Percentiles rank a stretch among this genome's conserved stretches.
phyloP scores from a whole-genome alignment of 2,113 vertebrate species.

The Gallinago media region DNA sequence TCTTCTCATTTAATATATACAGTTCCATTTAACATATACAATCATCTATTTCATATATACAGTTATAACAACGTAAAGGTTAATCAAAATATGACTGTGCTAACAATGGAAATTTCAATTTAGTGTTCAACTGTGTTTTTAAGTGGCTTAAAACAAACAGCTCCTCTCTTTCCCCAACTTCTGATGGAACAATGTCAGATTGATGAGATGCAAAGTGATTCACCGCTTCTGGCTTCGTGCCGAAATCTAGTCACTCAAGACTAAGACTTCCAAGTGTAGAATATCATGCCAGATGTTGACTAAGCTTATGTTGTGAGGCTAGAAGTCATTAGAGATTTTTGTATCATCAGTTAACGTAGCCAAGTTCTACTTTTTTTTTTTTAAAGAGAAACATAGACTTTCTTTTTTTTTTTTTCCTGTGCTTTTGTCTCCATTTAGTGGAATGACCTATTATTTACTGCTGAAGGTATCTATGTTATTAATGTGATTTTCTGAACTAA shows the following conservation, averaged over 20 bases:
- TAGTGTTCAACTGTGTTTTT: not conserved
- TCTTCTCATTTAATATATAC: not conserved
- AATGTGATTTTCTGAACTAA: not conserved
- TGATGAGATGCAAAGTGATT: conserved; percentile 14
- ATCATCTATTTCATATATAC: not conserved
- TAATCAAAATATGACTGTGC: not conserved
- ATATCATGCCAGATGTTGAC: conserved; percentile 58
- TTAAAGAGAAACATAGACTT: not conserved
- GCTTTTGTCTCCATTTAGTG: not conserved
- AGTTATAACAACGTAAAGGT: not conserved
- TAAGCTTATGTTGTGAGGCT: conserved; percentile 45
- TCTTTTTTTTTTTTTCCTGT: not conserved
- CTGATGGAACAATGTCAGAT: not conserved
- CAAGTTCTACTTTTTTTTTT: not conserved
- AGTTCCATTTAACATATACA: not conserved
- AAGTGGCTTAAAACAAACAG: not conserved
- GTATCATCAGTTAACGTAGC: not conserved
- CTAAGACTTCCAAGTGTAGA: conserved; percentile 34
- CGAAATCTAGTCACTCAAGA: conserved; percentile 56
- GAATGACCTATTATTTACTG: not conserved
- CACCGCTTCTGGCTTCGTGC: conserved; percentile 21
- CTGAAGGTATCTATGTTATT: not conserved
- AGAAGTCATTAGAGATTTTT: conserved; percentile 32
- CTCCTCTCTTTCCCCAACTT: not conserved
- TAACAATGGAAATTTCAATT: not conserved